These are phyloP conservation scores for Drosophila ohnishii DNA, from an alignment of 1,140 invertebrate genomes.

Conservation along the genomic window DNA sequence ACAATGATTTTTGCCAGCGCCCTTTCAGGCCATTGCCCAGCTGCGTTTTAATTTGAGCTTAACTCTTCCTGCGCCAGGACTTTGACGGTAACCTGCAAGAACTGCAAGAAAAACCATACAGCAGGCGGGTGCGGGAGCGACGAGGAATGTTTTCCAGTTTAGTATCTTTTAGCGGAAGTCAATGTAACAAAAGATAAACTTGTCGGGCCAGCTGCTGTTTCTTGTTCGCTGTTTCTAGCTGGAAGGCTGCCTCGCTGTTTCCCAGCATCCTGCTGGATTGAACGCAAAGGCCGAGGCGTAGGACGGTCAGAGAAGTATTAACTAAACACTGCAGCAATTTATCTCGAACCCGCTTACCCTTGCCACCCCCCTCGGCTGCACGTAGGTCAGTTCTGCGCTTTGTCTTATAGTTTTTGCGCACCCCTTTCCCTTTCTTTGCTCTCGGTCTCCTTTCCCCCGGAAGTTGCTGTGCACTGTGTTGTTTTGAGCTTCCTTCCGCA, in stretches of 20 bases:
- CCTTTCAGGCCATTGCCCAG: conserved; percentile 65
- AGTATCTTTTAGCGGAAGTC: conserved; percentile 78
- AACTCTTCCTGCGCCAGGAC: conserved; percentile 57
- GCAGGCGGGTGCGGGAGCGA: conserved; percentile 20
- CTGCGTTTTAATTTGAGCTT: conserved; percentile 73
- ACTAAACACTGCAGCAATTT: conserved; percentile 80
- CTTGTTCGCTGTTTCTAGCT: conserved; percentile 35
- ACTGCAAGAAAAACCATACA: conserved; percentile 25
- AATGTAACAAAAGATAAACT: conserved; percentile 81
- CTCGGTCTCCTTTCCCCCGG: conserved; percentile 12
- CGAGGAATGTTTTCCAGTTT: conserved; percentile 66
- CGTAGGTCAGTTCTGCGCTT: conserved; percentile 66
- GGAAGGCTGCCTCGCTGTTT: conserved; percentile 20
- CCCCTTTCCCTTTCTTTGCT: conserved; percentile 6
- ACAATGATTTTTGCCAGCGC: conserved; percentile 52
- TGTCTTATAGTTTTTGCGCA: conserved; percentile 67
- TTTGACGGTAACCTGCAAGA: conserved; percentile 41
- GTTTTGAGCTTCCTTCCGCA: conserved; percentile 74
- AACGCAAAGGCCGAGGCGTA: conserved; percentile 35
- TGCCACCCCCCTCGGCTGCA: conserved; percentile 10
- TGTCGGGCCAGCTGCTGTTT: conserved; percentile 71
- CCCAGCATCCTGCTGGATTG: conserved; percentile 40
- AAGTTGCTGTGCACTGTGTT: conserved; percentile 69
- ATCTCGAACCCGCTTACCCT: conserved; percentile 41
- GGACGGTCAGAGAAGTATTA: conserved; percentile 66